Base-by-base conservation (phyloP, 2,888 invertebrate genomes). In the Iphiclides podalirius region DNA sequence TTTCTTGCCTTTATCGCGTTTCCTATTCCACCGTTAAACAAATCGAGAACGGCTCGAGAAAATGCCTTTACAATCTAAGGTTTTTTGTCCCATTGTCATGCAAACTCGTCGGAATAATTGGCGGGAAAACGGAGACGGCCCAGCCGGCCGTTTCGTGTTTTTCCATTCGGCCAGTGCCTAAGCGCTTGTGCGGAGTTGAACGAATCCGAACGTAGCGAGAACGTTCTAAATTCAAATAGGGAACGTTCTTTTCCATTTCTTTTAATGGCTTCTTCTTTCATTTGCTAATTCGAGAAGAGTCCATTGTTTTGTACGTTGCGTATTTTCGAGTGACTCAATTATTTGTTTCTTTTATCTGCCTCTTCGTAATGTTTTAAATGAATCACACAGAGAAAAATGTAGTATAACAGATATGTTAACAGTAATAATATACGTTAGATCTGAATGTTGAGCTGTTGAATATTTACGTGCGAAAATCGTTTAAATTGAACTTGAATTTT, bases 81-180 rank as follows among this genome's bases (percentile, higher is more conserved):
- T 55, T 64, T 61, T 63, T 64, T 53, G 56, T 41, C 40, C 59
- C 52, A 61, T 66, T 66, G 65, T 66, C 57, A 61, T 62, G 64
- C 53, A 53, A 59, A 63, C 53, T 59, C 54, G 46, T 53, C 58
- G 59, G 50, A 55, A 58, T 61, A 55, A 59, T 60, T 58, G 59
- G 53, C 51, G 47, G 47, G 47, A 51, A 55, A 53, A 60, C 53
- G 56, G 57, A n/a, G n/a, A n/a, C n/a, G n/a, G n/a, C n/a, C n/a
- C n/a, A n/a, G n/a, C 44, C 52, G 47, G 57, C 55, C 53, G 53
- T 46, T 52, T 41, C 42, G 20, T 47, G 52, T 57, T 59, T 58
- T 55, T 58, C 47, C 50, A 51, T 55, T 52, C 53, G 50, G 26
- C 40, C 47, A 46, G 52, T 36, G 38, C 38, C 46, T 39, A 34